These are phyloP conservation scores for Zeugodacus cucurbitae DNA, from an alignment of 1,140 invertebrate genomes.

Conservation along the genomic window DNA sequence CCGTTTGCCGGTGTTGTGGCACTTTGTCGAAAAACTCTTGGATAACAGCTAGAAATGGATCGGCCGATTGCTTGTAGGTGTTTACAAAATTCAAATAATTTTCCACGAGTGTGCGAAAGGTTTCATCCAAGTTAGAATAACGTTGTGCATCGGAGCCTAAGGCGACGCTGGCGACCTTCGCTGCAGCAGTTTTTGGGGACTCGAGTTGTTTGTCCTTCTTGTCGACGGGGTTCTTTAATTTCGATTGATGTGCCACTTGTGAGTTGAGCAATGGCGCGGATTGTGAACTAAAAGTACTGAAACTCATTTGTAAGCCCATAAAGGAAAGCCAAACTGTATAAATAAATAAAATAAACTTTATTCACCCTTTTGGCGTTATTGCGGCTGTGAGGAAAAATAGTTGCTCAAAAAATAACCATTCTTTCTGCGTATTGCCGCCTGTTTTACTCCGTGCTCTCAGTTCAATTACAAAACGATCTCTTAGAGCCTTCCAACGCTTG, in stretches of 20 bases:
- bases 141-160: neutral
- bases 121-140: neutral
- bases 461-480: slow-evolving; percentile 1
- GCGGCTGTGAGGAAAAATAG: neutral
- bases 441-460: neutral
- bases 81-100: neutral
- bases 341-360: neutral
- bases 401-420: neutral
- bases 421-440: neutral
- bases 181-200: neutral
- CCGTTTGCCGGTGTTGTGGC: neutral
- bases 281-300: neutral
- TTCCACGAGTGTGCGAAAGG: neutral
- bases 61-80: neutral
- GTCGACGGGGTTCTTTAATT: neutral
- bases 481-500: neutral
- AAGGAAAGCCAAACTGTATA: neutral
- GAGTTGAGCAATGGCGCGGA: neutral
- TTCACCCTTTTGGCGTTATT: neutral
- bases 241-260: neutral
- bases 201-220: neutral
- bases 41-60: neutral
- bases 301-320: neutral
- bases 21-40: slow-evolving; percentile 20
- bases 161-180: neutral